Evolutionary conservation across 1,140 invertebrate genomes (phyloP).

Genomic region (Aphelenchoides avenae): DNA sequence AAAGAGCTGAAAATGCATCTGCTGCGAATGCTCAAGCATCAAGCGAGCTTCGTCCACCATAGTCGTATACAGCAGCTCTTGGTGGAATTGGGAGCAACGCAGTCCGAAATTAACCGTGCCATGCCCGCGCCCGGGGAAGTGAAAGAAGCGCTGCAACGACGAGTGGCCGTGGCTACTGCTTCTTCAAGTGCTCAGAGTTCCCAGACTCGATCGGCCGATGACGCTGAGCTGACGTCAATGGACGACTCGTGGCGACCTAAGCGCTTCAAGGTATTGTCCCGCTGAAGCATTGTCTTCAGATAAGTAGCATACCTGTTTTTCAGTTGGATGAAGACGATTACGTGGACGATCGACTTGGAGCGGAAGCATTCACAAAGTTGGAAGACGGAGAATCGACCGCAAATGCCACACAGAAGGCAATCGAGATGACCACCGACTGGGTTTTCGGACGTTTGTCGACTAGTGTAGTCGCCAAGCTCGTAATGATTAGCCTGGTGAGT

Average conservation of each 20-base stretch:
- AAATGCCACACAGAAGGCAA: slow-evolving; percentile 57
- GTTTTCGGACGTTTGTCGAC: slow-evolving; percentile 62
- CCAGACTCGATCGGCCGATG: slow-evolving; percentile 7
- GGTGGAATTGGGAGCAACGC: slow-evolving; percentile 80
- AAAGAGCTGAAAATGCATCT: slow-evolving; percentile 88
- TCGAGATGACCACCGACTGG: slow-evolving; percentile 67
- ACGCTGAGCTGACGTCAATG: slow-evolving; percentile 9
- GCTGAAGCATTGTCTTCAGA: too few relatives aligned
- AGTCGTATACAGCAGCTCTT: slow-evolving; percentile 77
- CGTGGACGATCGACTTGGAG: slow-evolving; percentile 38
- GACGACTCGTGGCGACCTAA: slow-evolving; percentile 17
- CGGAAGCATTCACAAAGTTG: slow-evolving; percentile 27
- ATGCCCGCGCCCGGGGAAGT: slow-evolving; percentile 64
- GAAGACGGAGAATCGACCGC: slow-evolving; percentile 56
- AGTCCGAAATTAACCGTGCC: slow-evolving; percentile 54
- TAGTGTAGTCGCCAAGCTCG: slow-evolving; percentile 65
- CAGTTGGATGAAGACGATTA: slow-evolving; percentile 52
- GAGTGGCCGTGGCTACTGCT: slow-evolving; percentile 32
- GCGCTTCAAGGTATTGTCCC: slow-evolving; percentile 27
- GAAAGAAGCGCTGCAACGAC: slow-evolving; percentile 54
- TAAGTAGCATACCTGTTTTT: too few relatives aligned
- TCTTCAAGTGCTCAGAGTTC: slow-evolving; percentile 10
- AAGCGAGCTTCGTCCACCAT: slow-evolving; percentile 72
- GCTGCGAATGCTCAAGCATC: slow-evolving; percentile 79
- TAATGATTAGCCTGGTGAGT: slow-evolving; percentile 65